Base-by-base conservation (phyloP, 35 echinoderm and acorn worm genomes). In the Stichopus chloronotus region DNA sequence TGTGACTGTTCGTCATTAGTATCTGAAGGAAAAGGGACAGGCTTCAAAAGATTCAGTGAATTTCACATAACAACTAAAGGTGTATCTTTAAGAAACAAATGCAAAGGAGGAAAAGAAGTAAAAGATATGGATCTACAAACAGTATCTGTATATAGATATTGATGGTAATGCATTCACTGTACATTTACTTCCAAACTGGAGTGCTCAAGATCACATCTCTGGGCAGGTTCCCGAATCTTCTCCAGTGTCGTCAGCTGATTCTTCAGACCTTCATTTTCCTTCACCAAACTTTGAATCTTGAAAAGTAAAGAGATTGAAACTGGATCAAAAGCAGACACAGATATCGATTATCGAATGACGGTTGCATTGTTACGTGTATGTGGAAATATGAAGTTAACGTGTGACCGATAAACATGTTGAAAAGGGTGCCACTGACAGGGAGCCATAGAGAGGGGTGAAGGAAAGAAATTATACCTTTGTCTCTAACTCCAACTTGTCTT, bases 151-250 rank as follows among this genome's bases (percentile, higher is more conserved):
- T 43, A 43, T 65, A 65, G 8, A 65, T 65, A 65, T 14, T 9
- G 19, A 19, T 14, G 13, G 11, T 65, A 9, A 65, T 65, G 61
- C 61, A 65, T 43, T 43, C 30, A 76, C 24, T 81, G 24, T 81
- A 87, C 84, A 87, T 87, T 87, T 57, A 87, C 84, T 87, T 57
- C 55, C 84, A 87, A 63, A 63, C 84, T 87, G 58, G 68, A 90
- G 22, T 72, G 16, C 22, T 58, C 60, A 12, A 53, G 61, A 12
- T 76, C 68, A 58, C 24, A 22, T 58, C 87, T 90, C 43, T 72
- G 12, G 59, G 53, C 61, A 11, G 24, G 21, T 43, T 58, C 87
- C 12, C 9, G 10, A 69, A 22, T 72, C 61, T 72, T 90, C 87
- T 90, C 87, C 87, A 90, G 17, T 55, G 9, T 63, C 13, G 10